phyloP scores from a whole-genome alignment of 2,113 vertebrate genomes.

The Eublepharis macularius region DNA sequence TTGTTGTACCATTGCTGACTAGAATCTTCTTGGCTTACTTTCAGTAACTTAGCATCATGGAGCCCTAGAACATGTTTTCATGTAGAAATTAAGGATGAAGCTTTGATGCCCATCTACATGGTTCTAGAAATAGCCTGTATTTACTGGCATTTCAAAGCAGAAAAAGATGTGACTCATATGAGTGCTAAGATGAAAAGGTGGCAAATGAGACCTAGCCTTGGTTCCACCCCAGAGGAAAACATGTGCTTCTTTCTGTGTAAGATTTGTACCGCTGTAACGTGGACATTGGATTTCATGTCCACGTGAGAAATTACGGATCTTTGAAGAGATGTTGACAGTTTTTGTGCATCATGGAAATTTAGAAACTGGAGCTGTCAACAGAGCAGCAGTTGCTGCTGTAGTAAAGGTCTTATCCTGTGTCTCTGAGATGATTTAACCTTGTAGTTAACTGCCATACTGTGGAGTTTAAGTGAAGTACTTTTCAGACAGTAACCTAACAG shows the following conservation, averaged over 20 bases:
- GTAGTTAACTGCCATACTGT: constrained; percentile 32
- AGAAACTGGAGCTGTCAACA: constrained; percentile 50
- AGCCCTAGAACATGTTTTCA: constrained; percentile 29
- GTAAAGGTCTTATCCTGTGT: constrained; percentile 45
- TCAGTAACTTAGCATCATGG: neutral
- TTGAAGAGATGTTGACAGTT: constrained; percentile 42
- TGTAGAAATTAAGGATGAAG: constrained; percentile 34
- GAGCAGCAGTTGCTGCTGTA: constrained; percentile 56
- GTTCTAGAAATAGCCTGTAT: constrained; percentile 55
- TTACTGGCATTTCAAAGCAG: constrained; percentile 56
- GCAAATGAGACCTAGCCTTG: neutral
- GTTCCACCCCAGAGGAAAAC: constrained; percentile 30
- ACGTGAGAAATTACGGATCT: constrained; percentile 35
- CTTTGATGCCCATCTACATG: constrained; percentile 57
- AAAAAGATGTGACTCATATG: constrained; percentile 24
- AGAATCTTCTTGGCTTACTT: neutral
- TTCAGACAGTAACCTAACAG: neutral
- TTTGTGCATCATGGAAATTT: constrained; percentile 63
- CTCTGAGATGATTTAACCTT: neutral
- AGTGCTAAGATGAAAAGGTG: constrained; percentile 36
- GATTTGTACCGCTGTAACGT: constrained; percentile 14
- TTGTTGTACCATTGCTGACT: neutral
- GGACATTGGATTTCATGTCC: constrained; percentile 52
- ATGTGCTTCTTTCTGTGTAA: constrained; percentile 6
- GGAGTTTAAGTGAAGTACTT: constrained; percentile 6